These are phyloP conservation scores for Zeus faber DNA, from an alignment of 2,113 vertebrate species.

Conservation along the genomic window DNA sequence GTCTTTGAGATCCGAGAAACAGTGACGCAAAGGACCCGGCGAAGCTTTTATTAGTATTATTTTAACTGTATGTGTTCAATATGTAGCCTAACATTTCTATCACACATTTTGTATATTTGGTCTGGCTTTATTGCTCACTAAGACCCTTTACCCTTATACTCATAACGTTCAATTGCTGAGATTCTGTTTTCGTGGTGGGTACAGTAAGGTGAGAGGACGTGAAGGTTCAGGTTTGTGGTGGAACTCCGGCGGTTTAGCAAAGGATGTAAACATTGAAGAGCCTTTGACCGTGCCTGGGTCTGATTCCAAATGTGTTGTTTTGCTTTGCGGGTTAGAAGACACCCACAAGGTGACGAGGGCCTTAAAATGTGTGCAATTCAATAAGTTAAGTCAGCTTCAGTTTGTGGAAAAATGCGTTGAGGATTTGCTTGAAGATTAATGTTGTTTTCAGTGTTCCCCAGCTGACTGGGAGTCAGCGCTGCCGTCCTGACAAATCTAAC, in stretches of 20 bases:
- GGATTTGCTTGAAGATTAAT: slow-evolving; percentile 36
- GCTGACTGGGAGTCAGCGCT: slow-evolving; percentile 35
- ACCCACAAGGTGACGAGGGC: no score
- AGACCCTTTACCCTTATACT: no score
- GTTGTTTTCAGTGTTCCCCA: slow-evolving; percentile 29
- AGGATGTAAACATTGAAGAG: slow-evolving; percentile 2
- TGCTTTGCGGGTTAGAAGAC: no score
- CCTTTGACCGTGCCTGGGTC: slow-evolving; percentile 10
- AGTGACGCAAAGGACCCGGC: no score
- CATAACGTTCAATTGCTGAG: no score
- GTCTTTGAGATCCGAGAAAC: no score
- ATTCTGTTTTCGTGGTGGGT: not conserved
- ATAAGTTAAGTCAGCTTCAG: slow-evolving; percentile 21
- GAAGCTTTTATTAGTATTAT: no score
- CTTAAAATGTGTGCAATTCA: slow-evolving; percentile 14
- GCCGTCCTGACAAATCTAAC: slow-evolving; percentile 42
- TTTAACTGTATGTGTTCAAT: no score
- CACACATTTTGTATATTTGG: no score
- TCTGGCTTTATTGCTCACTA: no score
- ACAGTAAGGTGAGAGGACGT: no score
- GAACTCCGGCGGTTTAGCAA: not conserved
- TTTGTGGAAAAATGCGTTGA: slow-evolving; percentile 29
- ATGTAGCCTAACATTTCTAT: no score
- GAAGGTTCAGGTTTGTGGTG: not conserved
- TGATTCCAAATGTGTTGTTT: slow-evolving; percentile 20